Base-by-base conservation (phyloP, 2,888 invertebrate genomes). In the Xestia c-nigrum region DNA sequence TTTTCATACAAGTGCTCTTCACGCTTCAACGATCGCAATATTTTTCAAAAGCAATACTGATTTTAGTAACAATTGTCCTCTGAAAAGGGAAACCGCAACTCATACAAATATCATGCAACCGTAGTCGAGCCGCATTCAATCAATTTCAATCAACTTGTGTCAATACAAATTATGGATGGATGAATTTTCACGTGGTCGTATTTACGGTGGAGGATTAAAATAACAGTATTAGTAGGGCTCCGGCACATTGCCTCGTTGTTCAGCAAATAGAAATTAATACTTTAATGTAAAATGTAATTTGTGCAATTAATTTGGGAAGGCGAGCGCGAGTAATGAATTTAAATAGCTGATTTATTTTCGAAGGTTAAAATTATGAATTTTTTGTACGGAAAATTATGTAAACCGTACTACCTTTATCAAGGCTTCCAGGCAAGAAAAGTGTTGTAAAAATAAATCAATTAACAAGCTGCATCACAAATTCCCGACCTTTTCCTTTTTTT, bases 81-180 rank as follows among this genome's bases (percentile, higher is more conserved):
- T 61, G 61, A 84, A 86, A 88, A 85, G 74, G 76, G 66, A 74
- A 85, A 87, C 88, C 87, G 72, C 88, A 80, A 89, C 87, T 90
- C 87, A 88, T 89, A 89, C 84, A 87, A 89, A 87, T 89, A 88
- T 87, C 85, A 87, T 83, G 85, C 85, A 87, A 76, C 78, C 76
- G 63, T 83, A 82, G 74, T 83, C 76, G 69, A 80, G 77, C 82
- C 73, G 78, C 82, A 82, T 86, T 81, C 87, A 84, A 88, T 87
- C 85, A 81, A 83, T 85, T 85, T 84, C 85, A 85, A 88, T 88
- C 85, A 82, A 82, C 80, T 84, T 80, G 78, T 88, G 88, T 88
- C 88, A 87, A 88, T 87, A 86, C 83, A 89, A 87, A 87, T 89
- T 81, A 85, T 84, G 77, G 79, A 79, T 75, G 79, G 76, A 88